Evolutionary conservation across 1,140 invertebrate genomes (phyloP), one percentile per base, ranked within the genome.

Genomic region (Lethrus apterus): DNA sequence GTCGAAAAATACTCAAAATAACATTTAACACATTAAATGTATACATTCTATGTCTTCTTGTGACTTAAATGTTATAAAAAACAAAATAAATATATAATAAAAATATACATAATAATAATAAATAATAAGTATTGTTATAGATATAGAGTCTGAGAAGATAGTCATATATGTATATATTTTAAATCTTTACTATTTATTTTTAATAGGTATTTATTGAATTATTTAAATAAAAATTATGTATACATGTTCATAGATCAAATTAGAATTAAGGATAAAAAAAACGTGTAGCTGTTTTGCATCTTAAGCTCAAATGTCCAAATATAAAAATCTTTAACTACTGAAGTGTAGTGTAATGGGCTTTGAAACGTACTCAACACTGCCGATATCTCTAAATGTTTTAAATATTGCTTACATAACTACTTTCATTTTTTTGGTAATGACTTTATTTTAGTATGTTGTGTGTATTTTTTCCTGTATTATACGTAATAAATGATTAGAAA

Each of bases 341-440:
- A 45, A 48, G 44, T 51, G 45, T 55, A 57, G 47, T 51, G 56
- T n/a, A 50, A 51, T 53, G 56, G 55, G 58, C 55, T 57, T 60
- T 19, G 48, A 55, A 56, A 57, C 50, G 45, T 58, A 57, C 49
- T 58, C 48, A 60, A 58, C 58, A 60, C 58, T 60, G 58, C 58
- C 58, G 56, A 52, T 58, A 56, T 58, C 50, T 56, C 52, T 58
- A 54, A 54, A 51, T 56, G 54, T 52, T 9, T 17, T 2, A 38
- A 38, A 18, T 20, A 44, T 32, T 44, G 17, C 31, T 32, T 32
- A 21, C 31, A 30, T 18, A 30, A 44, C 11, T 44, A 33, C 36
- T 46, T 51, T 58, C 51, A 40, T 55, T 52, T 46, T 51, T 59
- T 59, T 54, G 50, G 56, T 38, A 38, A n/a, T 38, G 17, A 38